Evolutionary conservation across 2,113 vertebrate species (phyloP).

Genomic region (Lethenteron reissneri): DNA sequence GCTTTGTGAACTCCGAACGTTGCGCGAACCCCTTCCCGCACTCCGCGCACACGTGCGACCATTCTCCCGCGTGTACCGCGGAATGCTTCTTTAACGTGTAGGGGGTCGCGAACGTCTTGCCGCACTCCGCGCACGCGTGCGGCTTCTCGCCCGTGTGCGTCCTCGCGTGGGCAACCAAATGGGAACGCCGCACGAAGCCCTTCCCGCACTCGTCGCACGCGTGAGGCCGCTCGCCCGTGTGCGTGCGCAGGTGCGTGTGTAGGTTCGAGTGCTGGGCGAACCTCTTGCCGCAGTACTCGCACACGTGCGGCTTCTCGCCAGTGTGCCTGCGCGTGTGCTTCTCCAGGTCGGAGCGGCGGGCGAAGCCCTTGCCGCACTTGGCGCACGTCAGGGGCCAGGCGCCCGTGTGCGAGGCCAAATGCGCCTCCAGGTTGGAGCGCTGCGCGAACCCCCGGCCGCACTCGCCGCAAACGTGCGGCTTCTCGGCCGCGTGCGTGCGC

Average conservation of each 20-base stretch:
- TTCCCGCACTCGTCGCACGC: background rate
- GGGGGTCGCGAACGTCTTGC: background rate
- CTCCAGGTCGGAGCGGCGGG: constrained; percentile 21
- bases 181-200: background rate
- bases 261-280: constrained; percentile 27
- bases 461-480: constrained; percentile 13
- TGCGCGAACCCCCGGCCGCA: constrained; percentile 20
- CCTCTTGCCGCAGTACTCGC: constrained; percentile 15
- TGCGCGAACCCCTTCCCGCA: background rate
- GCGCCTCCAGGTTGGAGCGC: constrained; percentile 15
- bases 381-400: constrained; percentile 40
- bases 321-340: constrained; percentile 23
- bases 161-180: background rate
- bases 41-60: background rate
- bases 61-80: background rate
- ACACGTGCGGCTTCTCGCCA: constrained; percentile 20
- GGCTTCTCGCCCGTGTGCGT: background rate
- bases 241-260: constrained; percentile 24
- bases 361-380: constrained; percentile 26
- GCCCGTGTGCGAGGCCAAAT: constrained; percentile 18
- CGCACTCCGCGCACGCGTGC: background rate
- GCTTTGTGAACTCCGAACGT: no score
- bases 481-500: constrained; percentile 1
- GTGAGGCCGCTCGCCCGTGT: background rate
- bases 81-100: background rate